A percentile compares a stretch with the other conserved stretches of the same genome.
These are phyloP conservation scores for Phalacrocorax pelagicus DNA, from an alignment of 2,113 vertebrate genomes.

Conservation along the genomic window DNA sequence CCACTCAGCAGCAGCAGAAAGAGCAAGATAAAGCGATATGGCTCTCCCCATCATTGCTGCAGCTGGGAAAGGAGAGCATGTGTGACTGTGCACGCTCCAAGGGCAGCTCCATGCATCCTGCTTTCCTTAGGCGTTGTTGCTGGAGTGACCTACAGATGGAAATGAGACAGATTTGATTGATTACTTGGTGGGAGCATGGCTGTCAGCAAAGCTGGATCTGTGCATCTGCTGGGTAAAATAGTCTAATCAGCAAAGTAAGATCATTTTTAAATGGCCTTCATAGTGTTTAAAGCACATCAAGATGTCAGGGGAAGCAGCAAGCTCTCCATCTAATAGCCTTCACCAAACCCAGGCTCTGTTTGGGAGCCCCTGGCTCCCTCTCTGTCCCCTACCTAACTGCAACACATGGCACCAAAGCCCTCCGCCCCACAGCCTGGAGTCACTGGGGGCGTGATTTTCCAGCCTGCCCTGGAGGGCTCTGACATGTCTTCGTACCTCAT, in stretches of 20 bases:
- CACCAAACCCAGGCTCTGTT: background rate
- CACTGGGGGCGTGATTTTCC: background rate
- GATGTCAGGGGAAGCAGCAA: background rate
- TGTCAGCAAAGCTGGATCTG: background rate
- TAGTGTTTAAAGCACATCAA: background rate
- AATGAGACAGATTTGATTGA: background rate
- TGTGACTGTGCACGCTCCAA: background rate
- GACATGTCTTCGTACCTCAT: accelerated
- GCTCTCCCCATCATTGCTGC: background rate
- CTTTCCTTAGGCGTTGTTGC: background rate
- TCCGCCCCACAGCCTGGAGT: background rate
- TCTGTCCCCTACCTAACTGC: background rate
- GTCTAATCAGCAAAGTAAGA: background rate
- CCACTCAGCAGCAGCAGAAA: background rate
- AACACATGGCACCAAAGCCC: background rate
- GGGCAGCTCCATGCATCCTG: background rate
- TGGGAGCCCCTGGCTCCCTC: background rate
- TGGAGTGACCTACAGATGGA: background rate
- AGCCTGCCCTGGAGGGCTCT: background rate
- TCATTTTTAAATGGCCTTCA: background rate
- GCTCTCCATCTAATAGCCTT: background rate
- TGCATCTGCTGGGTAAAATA: background rate
- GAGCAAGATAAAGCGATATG: background rate
- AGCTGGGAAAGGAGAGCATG: background rate
- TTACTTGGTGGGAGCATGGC: background rate